Evolutionary conservation across 2,797 vertebrate species (phyloP), one percentile per base, ranked within the genome.

Genomic region (Anisognathus igniventris): DNA sequence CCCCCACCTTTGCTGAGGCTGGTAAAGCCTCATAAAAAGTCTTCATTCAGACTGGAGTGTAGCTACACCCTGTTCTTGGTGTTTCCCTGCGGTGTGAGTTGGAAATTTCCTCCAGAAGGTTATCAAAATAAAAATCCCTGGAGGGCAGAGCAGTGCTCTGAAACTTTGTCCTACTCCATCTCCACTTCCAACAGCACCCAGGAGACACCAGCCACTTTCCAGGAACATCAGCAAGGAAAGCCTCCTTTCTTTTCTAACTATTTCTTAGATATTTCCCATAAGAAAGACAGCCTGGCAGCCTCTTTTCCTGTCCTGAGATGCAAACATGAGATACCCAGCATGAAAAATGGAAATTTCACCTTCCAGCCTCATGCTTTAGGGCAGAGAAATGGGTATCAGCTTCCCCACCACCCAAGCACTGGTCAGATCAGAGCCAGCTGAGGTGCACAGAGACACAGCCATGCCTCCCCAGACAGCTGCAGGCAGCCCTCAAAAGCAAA

Each of bases 21-120:
- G 24, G 27, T 57, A 19, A 44, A 66, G 35, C n/a, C 54, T 40
- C 21, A 14, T 25, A 31, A 47, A 62, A 64, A 35, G 4, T 17
- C 28, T 31, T 14, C 6, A 37, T 45, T 28, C 50, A 37, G 22
- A 51, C 9, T 2, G 4, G 37, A 44, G 13, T 0, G 0, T 47
- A 33, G 28, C 57, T 54, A 15, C 2, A 1, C 14, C 19, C 45
- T 53, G 2, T 21, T 33, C 48, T 65, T 85, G 58, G 20, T 61
- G 27, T 47, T 81, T 74, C 71, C 37, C 53, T 2, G 1, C 0
- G 0, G 16, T 44, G 33, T 51, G 48, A 66, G 39, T 10, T 40
- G 25, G 25, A 57, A 84, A 89, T 53, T 67, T 85, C 42, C 44
- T 25, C 9, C 14, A 30, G 39, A 48, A 50, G 1, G 2, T 45